Conservation (phyloP, 2,797 vertebrate genomes). For the Gambelia wislizenii region DNA sequence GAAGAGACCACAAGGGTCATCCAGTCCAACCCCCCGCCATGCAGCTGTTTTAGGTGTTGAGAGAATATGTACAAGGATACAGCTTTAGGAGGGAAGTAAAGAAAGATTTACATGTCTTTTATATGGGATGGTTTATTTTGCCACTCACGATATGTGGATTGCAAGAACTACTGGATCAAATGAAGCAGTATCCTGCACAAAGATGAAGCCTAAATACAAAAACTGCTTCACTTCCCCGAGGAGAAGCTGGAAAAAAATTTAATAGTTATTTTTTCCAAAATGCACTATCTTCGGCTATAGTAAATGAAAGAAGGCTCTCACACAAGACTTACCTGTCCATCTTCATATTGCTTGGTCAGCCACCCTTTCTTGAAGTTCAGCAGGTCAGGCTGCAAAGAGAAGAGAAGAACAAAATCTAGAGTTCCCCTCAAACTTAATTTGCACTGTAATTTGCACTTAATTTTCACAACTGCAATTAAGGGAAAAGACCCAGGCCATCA, state of each 20-base stretch:
- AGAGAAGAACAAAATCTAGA: constrained; percentile 5
- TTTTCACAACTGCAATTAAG: fast-evolving
- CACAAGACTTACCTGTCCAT: constrained; percentile 87
- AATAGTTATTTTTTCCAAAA: neutral
- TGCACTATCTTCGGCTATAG: fast-evolving
- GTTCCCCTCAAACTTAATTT: neutral
- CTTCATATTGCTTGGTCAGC: constrained; percentile 97
- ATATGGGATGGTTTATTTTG: neutral
- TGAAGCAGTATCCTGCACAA: too few species aligned
- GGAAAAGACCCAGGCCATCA: fast-evolving
- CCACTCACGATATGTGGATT: neutral
- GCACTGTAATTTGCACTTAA: fast-evolving
- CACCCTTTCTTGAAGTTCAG: constrained; percentile 99
- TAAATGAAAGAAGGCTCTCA: fast-evolving
- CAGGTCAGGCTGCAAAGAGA: constrained; percentile 88
- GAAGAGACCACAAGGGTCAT: too few species aligned
- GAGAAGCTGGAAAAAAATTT: fast-evolving
- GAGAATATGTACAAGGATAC: too few species aligned
- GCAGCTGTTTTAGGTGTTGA: too few species aligned
- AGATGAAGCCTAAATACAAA: neutral
- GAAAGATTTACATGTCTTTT: too few species aligned
- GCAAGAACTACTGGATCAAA: neutral
- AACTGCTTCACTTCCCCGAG: neutral
- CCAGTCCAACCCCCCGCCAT: too few species aligned
- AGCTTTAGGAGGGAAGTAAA: neutral